Conservation (phyloP, 1,140 invertebrate species). For the Dendroctonus valens region DNA sequence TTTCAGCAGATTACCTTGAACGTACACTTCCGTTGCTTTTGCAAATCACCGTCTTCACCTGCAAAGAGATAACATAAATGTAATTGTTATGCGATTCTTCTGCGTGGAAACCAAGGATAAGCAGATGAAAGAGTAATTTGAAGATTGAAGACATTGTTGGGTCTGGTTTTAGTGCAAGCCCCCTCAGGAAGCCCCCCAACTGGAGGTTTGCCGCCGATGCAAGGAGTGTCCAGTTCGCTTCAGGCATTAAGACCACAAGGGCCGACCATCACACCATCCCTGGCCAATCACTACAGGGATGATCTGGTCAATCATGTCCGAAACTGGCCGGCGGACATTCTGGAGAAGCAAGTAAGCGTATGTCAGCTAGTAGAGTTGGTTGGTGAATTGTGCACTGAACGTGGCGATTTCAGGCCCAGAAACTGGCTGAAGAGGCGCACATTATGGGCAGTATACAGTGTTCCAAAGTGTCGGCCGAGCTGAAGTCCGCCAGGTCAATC, state of each 20-base stretch:
- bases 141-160: too few species aligned
- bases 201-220: constrained; percentile 18
- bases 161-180: constrained; percentile 8
- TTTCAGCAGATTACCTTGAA: too few species aligned
- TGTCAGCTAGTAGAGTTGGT: too few species aligned
- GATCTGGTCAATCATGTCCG: constrained; percentile 88
- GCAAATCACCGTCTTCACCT: too few species aligned
- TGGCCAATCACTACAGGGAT: constrained; percentile 88
- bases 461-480: constrained; percentile 90
- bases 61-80: too few species aligned
- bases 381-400: too few species aligned
- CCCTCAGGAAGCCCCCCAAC: constrained; percentile 35
- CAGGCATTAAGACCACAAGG: constrained; percentile 50
- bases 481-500: constrained; percentile 91
- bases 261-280: constrained; percentile 73
- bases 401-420: constrained; percentile 77
- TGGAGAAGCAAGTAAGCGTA: constrained; percentile 91
- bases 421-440: constrained; percentile 81
- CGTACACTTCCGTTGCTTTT: too few species aligned
- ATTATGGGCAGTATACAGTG: constrained; percentile 82
- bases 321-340: constrained; percentile 87
- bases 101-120: too few species aligned
- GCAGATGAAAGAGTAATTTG: too few species aligned
- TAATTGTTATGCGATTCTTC: too few species aligned
- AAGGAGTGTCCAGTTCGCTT: constrained; percentile 43